These are phyloP conservation scores for Geophilus truncorum DNA, from an alignment of 2,888 invertebrate species.

Conservation along the genomic window DNA sequence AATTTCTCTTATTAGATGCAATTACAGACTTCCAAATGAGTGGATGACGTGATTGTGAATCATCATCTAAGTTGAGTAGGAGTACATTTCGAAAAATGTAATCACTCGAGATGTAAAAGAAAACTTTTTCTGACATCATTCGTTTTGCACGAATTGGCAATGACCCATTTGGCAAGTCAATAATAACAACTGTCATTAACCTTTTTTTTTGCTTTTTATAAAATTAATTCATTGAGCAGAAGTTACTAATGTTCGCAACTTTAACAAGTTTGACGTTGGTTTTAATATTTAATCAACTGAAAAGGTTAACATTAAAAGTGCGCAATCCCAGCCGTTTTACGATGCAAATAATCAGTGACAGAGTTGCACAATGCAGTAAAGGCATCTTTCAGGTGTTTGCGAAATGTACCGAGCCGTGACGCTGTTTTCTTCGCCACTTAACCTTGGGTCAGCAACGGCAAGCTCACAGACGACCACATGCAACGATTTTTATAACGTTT, in stretches of 20 bases:
- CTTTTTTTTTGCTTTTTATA: neutral
- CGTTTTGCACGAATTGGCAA: neutral
- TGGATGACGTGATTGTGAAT: neutral
- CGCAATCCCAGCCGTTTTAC: neutral
- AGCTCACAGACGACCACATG: neutral
- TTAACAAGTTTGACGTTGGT: neutral
- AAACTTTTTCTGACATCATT: no score
- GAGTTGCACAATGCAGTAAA: neutral
- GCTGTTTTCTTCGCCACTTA: conserved; percentile 8
- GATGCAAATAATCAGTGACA: conserved; percentile 9
- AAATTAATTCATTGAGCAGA: neutral
- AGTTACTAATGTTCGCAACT: neutral
- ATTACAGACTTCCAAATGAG: neutral
- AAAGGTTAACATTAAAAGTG: neutral
- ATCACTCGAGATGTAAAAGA: neutral
- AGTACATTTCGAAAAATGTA: neutral
- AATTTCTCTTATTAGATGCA: neutral
- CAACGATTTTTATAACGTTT: neutral
- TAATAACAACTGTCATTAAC: neutral
- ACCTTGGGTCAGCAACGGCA: neutral
- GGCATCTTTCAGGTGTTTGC: neutral
- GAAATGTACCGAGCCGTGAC: neutral
- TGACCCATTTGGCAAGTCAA: neutral
- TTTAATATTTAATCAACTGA: neutral
- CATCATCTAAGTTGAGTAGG: neutral